phyloP scores from a whole-genome alignment of 2,113 vertebrate species.

The Phalacrocorax pelagicus region DNA sequence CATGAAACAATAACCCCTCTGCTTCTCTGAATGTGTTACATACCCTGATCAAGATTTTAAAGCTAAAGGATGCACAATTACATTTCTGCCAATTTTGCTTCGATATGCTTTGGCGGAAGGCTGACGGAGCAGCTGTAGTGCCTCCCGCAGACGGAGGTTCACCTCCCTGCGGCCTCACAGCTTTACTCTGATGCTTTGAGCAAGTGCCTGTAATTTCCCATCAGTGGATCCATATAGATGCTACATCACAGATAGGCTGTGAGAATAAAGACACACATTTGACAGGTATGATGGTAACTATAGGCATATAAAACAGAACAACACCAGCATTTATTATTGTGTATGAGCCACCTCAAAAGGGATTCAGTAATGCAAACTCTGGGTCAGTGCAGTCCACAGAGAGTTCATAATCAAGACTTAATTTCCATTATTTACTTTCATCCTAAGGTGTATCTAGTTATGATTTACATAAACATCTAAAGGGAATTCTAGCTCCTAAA shows the following conservation, averaged over 20 bases:
- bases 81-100: neutral
- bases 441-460: neutral
- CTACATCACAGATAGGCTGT: neutral
- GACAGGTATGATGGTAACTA: neutral
- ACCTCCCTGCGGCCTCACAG: neutral
- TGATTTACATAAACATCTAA: neutral
- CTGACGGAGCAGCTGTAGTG: neutral
- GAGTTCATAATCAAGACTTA: neutral
- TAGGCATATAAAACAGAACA: neutral
- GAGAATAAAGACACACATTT: neutral
- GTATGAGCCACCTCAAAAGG: neutral
- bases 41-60: neutral
- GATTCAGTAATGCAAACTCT: neutral
- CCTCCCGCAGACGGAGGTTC: neutral
- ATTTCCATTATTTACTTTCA: constrained; percentile 9
- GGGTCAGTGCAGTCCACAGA: neutral
- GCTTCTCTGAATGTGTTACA: neutral
- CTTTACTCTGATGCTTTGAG: neutral
- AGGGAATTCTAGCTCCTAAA: neutral
- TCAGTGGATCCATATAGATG: neutral
- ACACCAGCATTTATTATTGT: neutral
- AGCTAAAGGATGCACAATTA: neutral
- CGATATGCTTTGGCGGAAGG: neutral
- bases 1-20: neutral
- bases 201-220: neutral